Base-by-base conservation (phyloP, 2,888 invertebrate genomes). In the Hartigia nigra region DNA sequence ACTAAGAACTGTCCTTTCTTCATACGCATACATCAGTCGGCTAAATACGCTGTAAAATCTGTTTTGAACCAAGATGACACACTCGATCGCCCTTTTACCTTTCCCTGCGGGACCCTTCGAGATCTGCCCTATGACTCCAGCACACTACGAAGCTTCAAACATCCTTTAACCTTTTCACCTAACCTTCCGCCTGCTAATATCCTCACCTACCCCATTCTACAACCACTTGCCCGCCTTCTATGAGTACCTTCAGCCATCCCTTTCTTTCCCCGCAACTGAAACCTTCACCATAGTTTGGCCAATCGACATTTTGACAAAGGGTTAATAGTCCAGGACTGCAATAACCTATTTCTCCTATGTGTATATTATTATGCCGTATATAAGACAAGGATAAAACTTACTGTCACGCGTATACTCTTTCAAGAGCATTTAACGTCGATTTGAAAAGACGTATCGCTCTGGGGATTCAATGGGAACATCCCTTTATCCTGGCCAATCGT, bases 401-500 rank as follows among this genome's bases (percentile, higher is more conserved):
- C 55, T 9, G 23, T 55, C 55, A 23, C 55, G 23, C 23, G 9
- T 69, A 14, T 70, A 31, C 69, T 75, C 37, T 55, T 70, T 35
- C 75, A 35, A 75, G 74, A 35, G 75, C 75, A 31, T 34, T 77
- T 74, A 34, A 77, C 74, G 35, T 76, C 55, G 39, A 32, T 39
- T 78, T 76, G 84, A 84, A 84, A 86, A 87, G 86, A 85, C 85
- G 87, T 88, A 88, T 88, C 82, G 87, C 84, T 82, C 82, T 82
- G 82, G 83, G 86, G 86, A 88, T 91, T 88, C 23, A 55, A 55
- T 55, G 55, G 23, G 23, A 55, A 55, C 55, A 55, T 55, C 90
- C 88, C 89, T 90, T 90, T 89, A 90, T 89, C 88, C 89, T 88
- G 87, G 88, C 90, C 90, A 91, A 90, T 91, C 91, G 91, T 91